Conservation (phyloP, 2,797 vertebrate species). For the Notamacropus eugenii region DNA sequence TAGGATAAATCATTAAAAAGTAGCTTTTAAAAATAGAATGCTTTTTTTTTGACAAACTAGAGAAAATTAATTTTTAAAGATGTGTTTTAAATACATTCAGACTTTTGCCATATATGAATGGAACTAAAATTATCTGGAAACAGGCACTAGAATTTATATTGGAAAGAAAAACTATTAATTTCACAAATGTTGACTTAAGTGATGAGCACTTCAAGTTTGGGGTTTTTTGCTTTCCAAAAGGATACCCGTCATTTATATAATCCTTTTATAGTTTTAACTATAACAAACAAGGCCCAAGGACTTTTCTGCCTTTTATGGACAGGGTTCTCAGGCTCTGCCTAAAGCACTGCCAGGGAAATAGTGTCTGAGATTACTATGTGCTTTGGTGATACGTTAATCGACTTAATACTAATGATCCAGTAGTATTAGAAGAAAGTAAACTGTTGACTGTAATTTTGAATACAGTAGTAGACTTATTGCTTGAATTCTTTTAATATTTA, state of each 20-base stretch:
- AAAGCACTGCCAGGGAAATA: constrained; percentile 2
- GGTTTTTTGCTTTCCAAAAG: constrained; percentile 34
- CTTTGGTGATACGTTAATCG: neutral
- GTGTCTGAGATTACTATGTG: neutral
- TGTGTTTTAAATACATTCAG: constrained; percentile 17
- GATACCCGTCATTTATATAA: constrained; percentile 28
- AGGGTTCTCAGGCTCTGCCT: constrained; percentile 34
- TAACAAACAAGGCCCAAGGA: constrained; percentile 45
- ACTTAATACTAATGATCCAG: constrained; percentile 53
- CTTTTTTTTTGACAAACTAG: neutral
- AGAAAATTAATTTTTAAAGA: neutral
- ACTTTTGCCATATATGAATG: constrained; percentile 17
- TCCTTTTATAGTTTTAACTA: constrained; percentile 27
- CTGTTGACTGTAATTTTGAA: constrained; percentile 48
- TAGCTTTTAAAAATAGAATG: neutral
- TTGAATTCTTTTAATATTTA: constrained; percentile 56
- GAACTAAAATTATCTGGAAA: constrained; percentile 10
- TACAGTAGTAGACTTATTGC: constrained; percentile 38
- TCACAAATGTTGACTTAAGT: constrained; percentile 30
- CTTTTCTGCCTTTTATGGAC: constrained; percentile 30
- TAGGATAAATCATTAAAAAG: neutral
- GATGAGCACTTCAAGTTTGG: neutral
- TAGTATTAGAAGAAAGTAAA: constrained; percentile 44
- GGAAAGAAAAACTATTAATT: neutral
- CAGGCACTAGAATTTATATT: neutral